Conservation (phyloP, 2,888 invertebrate species). For the Dicranocentrus wangi region DNA sequence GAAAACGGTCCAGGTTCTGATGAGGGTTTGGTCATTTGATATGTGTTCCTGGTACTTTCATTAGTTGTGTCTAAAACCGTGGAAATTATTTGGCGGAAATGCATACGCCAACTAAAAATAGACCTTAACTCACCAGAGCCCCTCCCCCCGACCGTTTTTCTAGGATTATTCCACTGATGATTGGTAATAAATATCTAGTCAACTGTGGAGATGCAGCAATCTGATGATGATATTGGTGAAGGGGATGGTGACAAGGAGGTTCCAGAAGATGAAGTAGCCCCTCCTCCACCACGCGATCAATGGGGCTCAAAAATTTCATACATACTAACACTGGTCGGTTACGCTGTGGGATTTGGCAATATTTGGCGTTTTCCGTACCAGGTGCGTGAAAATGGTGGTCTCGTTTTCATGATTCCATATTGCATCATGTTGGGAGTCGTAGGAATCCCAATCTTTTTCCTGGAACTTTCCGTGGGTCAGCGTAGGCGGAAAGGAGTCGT, state of each 20-base stretch:
- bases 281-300: slow-evolving; percentile 20
- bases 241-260: not conserved
- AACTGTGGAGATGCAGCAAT: not conserved
- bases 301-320: slow-evolving; percentile 58
- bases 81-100: no score
- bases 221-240: not conserved
- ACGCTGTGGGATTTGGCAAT: slow-evolving; percentile 67
- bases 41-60: no score
- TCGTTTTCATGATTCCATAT: slow-evolving; percentile 66
- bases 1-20: no score
- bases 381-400: slow-evolving; percentile 55
- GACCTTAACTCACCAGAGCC: no score
- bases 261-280: not conserved
- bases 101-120: no score
- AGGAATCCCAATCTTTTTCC: slow-evolving; percentile 63
- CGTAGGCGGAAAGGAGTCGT: slow-evolving; percentile 59
- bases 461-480: slow-evolving; percentile 66
- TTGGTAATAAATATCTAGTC: not conserved
- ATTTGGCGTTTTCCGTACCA: slow-evolving; percentile 62
- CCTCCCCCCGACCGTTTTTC: no score
- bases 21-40: no score
- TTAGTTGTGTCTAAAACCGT: no score
- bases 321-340: slow-evolving; percentile 59
- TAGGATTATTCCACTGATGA: no score
- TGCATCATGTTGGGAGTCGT: slow-evolving; percentile 44